Evolutionary conservation across 2,888 invertebrate species (phyloP), one percentile per base, ranked within the genome.

Genomic region (Scaptomyza tumidula): DNA sequence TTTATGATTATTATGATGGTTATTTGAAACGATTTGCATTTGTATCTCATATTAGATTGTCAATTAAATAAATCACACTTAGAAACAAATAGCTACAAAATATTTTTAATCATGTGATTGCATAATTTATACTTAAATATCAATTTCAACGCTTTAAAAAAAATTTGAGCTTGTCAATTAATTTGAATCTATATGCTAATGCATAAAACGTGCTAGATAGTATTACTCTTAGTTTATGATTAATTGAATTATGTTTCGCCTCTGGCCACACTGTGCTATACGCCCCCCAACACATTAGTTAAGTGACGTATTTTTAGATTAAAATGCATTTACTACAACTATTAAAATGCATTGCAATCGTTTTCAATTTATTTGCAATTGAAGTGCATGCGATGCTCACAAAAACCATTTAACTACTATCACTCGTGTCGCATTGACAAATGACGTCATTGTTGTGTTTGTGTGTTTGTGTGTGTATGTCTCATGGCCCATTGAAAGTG

Each of bases 401-500:
- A 68, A 31, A 72, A 71, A 77, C 77, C 85, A 80, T 60, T 86
- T 69, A 70, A 66, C 69, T 62, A 68, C 41, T 41, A 41, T 39
- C 14, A 77, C 66, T 72, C 60, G 61, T 61, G 45, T 54, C 62
- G 64, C 62, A 67, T 75, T 88, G 88, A 82, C 88, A 73, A 88
- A 86, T 82, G 82, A 88, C 86, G 84, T 86, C 86, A 83, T 54
- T 45, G 37, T 19, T 11, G 48, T 33, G 10, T 33, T 19, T 11
- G 48, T 33, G 10, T 33, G 33, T 24, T 5, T 10, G 33, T 14
- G 39, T 14, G 5, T 35, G 13, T 9, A 1, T 56, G 54, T 55
- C 61, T 64, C 76, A 75, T 55, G 80, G 80, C 64, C 80, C 62
- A 79, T 79, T 79, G 69, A 75, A 79, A 79, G 80, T 79, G 76